These are phyloP conservation scores for Plecotus auritus DNA, from an alignment of 2,113 vertebrate genomes.

Conservation along the genomic window DNA sequence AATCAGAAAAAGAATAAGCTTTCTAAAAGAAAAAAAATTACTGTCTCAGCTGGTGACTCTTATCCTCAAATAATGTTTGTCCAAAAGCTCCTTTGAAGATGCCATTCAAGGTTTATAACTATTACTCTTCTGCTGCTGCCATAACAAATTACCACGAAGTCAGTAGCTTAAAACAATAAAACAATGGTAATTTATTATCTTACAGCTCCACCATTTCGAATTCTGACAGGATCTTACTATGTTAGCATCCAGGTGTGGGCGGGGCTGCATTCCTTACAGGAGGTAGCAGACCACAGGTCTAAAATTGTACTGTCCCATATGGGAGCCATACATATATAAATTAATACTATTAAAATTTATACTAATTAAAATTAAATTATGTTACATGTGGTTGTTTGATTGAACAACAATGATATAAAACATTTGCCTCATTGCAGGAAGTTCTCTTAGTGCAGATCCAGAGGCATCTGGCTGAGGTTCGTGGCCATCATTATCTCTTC, in stretches of 20 bases:
- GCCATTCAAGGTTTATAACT: neutral
- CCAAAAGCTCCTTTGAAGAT: neutral
- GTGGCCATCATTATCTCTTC: neutral
- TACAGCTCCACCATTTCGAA: rapidly evolving
- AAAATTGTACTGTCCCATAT: neutral
- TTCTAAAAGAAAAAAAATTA: neutral
- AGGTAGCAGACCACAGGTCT: neutral
- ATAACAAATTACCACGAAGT: neutral
- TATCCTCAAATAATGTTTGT: neutral
- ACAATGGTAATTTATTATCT: neutral
- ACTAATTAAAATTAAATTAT: neutral
- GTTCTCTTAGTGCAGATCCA: neutral
- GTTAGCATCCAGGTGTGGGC: neutral
- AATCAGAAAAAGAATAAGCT: neutral
- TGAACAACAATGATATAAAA: neutral
- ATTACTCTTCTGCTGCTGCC: neutral
- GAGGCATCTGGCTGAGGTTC: neutral
- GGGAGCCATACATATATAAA: neutral
- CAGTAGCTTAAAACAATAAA: neutral
- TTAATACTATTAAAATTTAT: neutral
- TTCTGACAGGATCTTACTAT: neutral
- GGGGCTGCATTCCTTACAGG: neutral
- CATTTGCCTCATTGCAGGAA: neutral
- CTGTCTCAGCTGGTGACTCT: neutral
- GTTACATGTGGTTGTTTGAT: neutral